These are phyloP conservation scores for Amphimedon queenslandica DNA, from an alignment of 37 sponge, comb jelly and placozoan species.

Conservation along the genomic window DNA sequence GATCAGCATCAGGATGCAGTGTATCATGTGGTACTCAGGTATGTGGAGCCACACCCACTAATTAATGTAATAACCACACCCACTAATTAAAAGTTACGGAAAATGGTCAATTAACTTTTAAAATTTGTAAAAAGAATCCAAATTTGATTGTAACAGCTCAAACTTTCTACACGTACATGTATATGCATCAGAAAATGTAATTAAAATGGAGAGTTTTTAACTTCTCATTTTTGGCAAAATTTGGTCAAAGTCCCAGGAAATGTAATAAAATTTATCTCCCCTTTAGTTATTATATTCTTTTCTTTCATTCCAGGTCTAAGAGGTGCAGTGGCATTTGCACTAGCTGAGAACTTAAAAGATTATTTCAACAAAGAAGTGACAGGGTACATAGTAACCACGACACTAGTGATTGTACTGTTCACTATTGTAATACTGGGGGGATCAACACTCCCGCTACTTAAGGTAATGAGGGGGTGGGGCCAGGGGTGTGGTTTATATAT, in stretches of 20 bases:
- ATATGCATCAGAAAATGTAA: no score
- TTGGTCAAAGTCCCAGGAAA: no score
- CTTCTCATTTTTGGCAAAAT: no score
- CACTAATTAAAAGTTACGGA: no score
- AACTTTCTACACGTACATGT: no score
- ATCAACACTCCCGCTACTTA: conserved; percentile 79
- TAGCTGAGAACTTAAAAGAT: conserved; percentile 62
- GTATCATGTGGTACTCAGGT: conserved; percentile 96
- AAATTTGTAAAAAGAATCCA: no score
- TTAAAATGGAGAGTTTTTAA: no score
- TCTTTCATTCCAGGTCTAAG: conserved; percentile 65
- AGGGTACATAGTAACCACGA: conserved; percentile 67
- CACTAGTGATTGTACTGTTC: conserved; percentile 89
- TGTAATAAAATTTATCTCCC: no score
- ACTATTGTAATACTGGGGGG: conserved; percentile 86
- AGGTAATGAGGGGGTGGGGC: conserved; percentile 24
- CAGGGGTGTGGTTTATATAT: neutral
- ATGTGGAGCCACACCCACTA: no score
- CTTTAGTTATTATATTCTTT: neutral
- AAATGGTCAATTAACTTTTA: no score
- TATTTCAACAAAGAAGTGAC: conserved; percentile 41
- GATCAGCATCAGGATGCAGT: conserved; percentile 78
- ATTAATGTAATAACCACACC: no score
- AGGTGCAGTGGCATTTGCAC: conserved; percentile 94
- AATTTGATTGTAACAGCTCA: no score